phyloP scores from a whole-genome alignment of 2,888 invertebrate species.

The Pocota personata region DNA sequence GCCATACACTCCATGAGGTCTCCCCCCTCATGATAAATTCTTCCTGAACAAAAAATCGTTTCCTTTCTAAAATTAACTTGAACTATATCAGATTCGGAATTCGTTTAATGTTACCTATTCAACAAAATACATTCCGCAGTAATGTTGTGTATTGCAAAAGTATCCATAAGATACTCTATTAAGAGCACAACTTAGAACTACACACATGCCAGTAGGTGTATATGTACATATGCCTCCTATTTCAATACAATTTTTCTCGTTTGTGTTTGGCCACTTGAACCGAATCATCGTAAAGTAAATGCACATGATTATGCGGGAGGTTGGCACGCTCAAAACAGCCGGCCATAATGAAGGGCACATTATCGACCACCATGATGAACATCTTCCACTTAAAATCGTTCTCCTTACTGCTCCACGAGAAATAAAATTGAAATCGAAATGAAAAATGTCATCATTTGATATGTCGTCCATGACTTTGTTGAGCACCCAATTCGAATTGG shows the following conservation, averaged over 20 bases:
- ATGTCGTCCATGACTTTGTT: constrained; percentile 31
- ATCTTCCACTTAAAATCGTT: constrained; percentile 23
- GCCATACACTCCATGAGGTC: neutral
- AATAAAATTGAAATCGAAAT: constrained; percentile 30
- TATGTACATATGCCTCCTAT: neutral
- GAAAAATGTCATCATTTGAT: constrained; percentile 20
- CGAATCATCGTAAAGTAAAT: constrained; percentile 1
- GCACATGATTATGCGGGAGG: constrained; percentile 1
- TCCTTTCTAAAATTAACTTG: neutral
- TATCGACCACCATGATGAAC: neutral
- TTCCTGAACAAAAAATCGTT: neutral
- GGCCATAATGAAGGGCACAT: constrained; percentile 14
- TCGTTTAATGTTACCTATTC: neutral
- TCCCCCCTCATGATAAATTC: neutral
- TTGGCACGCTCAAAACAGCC: neutral
- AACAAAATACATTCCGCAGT: too few relatives aligned
- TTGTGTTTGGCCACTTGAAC: constrained; percentile 31
- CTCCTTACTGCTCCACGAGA: neutral
- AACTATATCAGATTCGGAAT: neutral
- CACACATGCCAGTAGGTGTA: neutral
- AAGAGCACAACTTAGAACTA: neutral
- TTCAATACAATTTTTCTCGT: neutral
- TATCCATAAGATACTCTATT: neutral
- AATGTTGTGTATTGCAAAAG: neutral
- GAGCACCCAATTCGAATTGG: neutral